Evolutionary conservation across 2,888 invertebrate species (phyloP).

Genomic region (Mimas tiliae): DNA sequence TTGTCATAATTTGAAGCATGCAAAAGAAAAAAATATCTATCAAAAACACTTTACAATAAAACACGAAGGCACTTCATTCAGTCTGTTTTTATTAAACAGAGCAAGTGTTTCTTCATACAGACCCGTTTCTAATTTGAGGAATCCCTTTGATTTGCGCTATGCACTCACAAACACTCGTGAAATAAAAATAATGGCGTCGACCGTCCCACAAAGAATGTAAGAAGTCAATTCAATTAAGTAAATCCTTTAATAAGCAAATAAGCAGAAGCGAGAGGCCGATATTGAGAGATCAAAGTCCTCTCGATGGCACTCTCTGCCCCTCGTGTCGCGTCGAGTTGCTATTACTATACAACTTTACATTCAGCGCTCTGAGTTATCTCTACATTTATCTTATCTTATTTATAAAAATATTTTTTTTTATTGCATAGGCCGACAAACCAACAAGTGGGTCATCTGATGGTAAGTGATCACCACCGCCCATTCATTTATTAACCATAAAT

Average conservation of each 20-base stretch:
- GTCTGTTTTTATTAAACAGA: conserved; percentile 20
- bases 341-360: background rate
- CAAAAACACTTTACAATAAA: conserved; percentile 13
- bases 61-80: conserved; percentile 25
- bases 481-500: no score
- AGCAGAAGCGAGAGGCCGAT: conserved; percentile 56
- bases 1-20: no score
- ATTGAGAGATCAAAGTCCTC: conserved; percentile 58
- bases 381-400: background rate
- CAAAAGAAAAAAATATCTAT: background rate
- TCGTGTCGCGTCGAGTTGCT: conserved; percentile 25
- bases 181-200: conserved; percentile 41
- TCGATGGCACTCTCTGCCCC: conserved; percentile 45
- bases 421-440: no score
- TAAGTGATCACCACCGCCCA: no score
- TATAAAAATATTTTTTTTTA: no score
- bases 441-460: no score
- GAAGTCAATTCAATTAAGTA: conserved; percentile 60
- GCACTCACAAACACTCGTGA: conserved; percentile 13
- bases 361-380: background rate
- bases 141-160: conserved; percentile 20
- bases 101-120: conserved; percentile 1
- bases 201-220: conserved; percentile 36
- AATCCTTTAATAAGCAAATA: conserved; percentile 61
- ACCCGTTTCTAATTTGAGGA: conserved; percentile 11